Conservation (phyloP, 1,140 invertebrate genomes). For the Radopholus similis region DNA sequence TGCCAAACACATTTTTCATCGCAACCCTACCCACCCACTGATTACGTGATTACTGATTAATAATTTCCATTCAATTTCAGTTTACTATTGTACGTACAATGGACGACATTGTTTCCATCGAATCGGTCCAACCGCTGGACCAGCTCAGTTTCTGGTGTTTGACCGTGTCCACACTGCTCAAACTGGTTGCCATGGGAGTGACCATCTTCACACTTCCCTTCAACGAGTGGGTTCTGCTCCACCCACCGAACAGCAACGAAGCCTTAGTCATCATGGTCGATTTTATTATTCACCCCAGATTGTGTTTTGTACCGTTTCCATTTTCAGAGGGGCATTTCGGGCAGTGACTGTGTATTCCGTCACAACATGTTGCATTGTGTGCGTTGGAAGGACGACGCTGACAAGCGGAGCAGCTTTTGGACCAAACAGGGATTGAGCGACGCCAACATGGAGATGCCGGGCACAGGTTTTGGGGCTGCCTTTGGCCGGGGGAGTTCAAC, state of each 20-base stretch:
- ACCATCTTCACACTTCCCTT: slow-evolving; percentile 14
- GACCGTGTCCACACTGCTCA: slow-evolving; percentile 23
- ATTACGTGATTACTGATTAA: too few species aligned
- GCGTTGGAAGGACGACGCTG: background rate
- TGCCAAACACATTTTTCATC: too few species aligned
- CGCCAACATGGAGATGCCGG: background rate
- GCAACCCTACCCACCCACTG: too few species aligned
- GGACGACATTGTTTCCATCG: slow-evolving; percentile 18
- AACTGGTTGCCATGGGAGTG: slow-evolving; percentile 17
- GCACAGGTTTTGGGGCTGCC: background rate
- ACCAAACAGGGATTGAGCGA: background rate
- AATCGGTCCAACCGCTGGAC: slow-evolving; percentile 15
- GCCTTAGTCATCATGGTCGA: too few species aligned
- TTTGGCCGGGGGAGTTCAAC: background rate
- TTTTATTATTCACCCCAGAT: too few species aligned
- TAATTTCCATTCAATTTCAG: too few species aligned
- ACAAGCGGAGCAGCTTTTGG: background rate
- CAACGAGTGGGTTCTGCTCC: slow-evolving; percentile 14
- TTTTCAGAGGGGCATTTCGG: slow-evolving; percentile 13
- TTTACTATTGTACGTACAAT: background rate
- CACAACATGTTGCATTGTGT: background rate
- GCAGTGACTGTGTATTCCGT: slow-evolving; percentile 15
- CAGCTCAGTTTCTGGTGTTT: slow-evolving; percentile 18
- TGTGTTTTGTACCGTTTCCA: too few species aligned
- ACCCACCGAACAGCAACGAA: too few species aligned